Percentiles rank a stretch among this genome's conserved stretches.
These are phyloP conservation scores for Enteromius argenteus DNA, from an alignment of 2,797 vertebrate species.

Conservation along the genomic window DNA sequence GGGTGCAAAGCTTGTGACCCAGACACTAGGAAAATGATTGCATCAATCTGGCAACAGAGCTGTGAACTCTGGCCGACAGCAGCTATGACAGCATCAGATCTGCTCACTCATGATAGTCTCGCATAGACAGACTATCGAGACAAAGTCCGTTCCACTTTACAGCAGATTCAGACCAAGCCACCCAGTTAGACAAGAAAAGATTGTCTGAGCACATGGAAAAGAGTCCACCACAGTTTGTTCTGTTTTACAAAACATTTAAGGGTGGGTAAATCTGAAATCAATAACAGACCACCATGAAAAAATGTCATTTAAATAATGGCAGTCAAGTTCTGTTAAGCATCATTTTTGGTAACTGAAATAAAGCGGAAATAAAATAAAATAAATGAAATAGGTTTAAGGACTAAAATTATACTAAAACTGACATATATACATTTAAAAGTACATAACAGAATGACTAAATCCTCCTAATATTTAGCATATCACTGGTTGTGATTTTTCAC, in stretches of 20 bases:
- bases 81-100: slow-evolving; percentile 45
- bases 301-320: neutral
- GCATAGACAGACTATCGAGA: neutral
- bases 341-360: neutral
- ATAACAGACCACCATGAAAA: neutral
- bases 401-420: neutral
- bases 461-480: neutral
- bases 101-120: slow-evolving; percentile 12
- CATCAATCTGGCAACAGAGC: slow-evolving; percentile 29
- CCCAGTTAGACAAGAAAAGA: neutral
- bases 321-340: neutral
- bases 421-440: neutral
- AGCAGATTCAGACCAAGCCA: neutral
- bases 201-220: neutral
- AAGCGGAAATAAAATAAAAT: neutral
- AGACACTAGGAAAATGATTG: slow-evolving; percentile 2
- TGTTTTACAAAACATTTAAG: slow-evolving; percentile 24
- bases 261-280: slow-evolving; percentile 1
- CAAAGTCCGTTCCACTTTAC: neutral
- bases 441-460: neutral
- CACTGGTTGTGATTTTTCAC: neutral
- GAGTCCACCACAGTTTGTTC: slow-evolving; percentile 3
- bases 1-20: neutral
- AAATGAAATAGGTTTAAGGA: too few species aligned
- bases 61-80: slow-evolving; percentile 27